A percentile compares a stretch with the other conserved stretches of the same genome.
Evolutionary conservation across 2,888 invertebrate species (phyloP).

Genomic region (Caenorhabditis doughertyi): DNA sequence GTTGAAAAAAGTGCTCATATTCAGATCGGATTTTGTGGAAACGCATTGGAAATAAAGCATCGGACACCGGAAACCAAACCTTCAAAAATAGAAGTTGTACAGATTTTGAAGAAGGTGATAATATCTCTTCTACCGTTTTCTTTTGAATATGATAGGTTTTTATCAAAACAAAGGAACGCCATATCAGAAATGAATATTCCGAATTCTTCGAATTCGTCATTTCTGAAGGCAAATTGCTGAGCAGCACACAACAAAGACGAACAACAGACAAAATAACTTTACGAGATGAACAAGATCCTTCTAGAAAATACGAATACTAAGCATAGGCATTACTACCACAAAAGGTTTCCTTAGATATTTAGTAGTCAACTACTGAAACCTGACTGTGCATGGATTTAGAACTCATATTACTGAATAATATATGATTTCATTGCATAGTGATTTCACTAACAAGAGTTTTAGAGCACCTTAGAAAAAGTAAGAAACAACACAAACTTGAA

Average conservation of each 20-base stretch:
- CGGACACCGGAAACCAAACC: conserved; percentile 28
- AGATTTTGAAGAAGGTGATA: background rate
- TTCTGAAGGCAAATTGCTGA: background rate
- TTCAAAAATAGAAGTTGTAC: background rate
- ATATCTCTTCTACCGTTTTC: background rate
- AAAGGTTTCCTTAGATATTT: conserved; percentile 20
- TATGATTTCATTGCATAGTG: conserved; percentile 4
- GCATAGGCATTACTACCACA: background rate
- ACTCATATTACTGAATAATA: conserved; percentile 27
- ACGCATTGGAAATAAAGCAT: conserved; percentile 7
- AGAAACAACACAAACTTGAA: conserved; percentile 3
- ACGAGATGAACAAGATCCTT: background rate
- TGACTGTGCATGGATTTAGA: background rate
- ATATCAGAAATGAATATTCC: background rate
- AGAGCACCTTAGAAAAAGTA: background rate
- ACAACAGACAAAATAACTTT: background rate
- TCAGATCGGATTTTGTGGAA: conserved; percentile 28
- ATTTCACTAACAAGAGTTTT: background rate
- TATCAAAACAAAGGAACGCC: background rate
- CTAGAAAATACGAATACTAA: background rate
- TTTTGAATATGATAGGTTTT: too few species aligned
- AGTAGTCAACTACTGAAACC: background rate
- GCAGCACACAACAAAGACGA: background rate
- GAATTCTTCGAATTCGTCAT: background rate
- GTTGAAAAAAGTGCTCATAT: conserved; percentile 20